Evolutionary conservation across 2,113 vertebrate genomes (phyloP).

Genomic region (Periophthalmus modestus): DNA sequence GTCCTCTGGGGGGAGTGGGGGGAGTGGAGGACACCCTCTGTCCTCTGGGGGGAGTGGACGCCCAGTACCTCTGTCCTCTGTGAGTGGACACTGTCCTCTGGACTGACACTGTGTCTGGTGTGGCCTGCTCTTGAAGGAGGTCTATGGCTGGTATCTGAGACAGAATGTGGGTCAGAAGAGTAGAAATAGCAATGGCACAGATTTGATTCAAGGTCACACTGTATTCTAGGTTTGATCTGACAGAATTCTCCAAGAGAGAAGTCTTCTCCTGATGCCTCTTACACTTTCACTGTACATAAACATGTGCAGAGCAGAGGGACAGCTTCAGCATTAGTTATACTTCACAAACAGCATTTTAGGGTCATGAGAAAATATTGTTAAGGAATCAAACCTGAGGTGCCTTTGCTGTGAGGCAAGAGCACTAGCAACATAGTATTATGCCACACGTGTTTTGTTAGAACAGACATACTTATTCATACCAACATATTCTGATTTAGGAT

Average conservation of each 20-base stretch:
- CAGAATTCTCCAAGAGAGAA: background rate
- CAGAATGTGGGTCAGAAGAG: background rate
- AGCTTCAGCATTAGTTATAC: too few species aligned
- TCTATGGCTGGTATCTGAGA: background rate
- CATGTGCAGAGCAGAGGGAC: background rate
- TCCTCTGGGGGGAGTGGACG: background rate
- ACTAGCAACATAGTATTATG: too few species aligned
- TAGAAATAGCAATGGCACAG: conserved; percentile 2
- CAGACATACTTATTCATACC: too few species aligned
- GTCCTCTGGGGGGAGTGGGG: background rate
- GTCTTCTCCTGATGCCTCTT: background rate
- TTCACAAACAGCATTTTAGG: too few species aligned
- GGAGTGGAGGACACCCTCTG: too few species aligned
- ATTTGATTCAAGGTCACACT: background rate
- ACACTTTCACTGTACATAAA: background rate
- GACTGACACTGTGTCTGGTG: background rate
- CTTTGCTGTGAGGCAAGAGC: too few species aligned
- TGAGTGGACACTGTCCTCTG: background rate
- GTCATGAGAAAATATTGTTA: too few species aligned
- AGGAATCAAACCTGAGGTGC: too few species aligned
- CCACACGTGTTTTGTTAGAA: too few species aligned
- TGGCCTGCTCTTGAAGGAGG: background rate
- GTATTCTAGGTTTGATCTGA: background rate
- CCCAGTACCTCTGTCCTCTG: too few species aligned
- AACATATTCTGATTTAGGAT: too few species aligned